phyloP scores from a whole-genome alignment of 2,888 invertebrate genomes.

The Lydus trimaculatus region DNA sequence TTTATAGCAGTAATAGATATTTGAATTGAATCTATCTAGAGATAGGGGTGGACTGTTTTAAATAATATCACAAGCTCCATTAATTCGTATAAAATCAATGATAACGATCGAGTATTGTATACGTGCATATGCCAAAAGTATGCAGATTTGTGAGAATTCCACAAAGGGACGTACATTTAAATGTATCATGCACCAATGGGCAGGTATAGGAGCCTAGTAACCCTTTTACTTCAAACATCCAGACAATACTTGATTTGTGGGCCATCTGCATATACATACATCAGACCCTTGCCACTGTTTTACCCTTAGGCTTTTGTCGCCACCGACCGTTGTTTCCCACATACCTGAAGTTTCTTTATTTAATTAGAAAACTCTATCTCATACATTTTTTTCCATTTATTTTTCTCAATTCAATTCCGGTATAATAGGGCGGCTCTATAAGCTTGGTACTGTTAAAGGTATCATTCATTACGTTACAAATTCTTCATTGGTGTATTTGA shows the following conservation, averaged over 20 bases:
- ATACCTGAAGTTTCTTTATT: not conserved
- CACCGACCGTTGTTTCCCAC: not conserved
- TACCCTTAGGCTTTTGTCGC: not conserved
- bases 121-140: slow-evolving; percentile 51
- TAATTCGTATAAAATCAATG: slow-evolving; percentile 57
- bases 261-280: slow-evolving; percentile 55
- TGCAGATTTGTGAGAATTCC: slow-evolving; percentile 54
- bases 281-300: not conserved
- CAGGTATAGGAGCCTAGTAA: slow-evolving; percentile 53
- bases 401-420: not conserved
- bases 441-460: not conserved
- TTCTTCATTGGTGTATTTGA: not conserved
- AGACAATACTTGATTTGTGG: slow-evolving; percentile 59
- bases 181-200: slow-evolving; percentile 58
- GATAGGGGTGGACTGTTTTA: slow-evolving; percentile 43
- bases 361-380: not conserved
- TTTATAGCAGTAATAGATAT: not conserved
- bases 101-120: slow-evolving; percentile 46
- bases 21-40: not conserved
- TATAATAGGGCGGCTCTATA: not conserved
- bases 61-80: slow-evolving; percentile 60
- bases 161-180: slow-evolving; percentile 53
- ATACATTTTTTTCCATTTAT: not conserved
- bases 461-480: not conserved
- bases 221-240: slow-evolving; percentile 46